Evolutionary conservation across 2,888 invertebrate species (phyloP).

Genomic region (Hyposoter didymator): DNA sequence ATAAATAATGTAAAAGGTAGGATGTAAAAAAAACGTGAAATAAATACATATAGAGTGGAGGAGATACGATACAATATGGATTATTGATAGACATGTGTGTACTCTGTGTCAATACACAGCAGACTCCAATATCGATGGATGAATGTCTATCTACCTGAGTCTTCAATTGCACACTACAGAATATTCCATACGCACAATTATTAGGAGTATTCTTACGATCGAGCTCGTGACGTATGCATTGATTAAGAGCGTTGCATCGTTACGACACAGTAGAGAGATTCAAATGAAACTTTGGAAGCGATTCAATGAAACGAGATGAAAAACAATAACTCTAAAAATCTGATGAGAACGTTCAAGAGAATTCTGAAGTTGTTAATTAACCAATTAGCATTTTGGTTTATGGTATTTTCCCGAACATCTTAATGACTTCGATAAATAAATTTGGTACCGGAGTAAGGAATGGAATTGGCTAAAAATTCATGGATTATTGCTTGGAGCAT

Average conservation of each 20-base stretch:
- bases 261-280: too few species aligned
- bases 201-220: neutral
- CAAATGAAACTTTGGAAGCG: too few species aligned
- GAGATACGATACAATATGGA: neutral
- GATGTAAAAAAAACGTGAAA: neutral
- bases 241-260: neutral
- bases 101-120: neutral
- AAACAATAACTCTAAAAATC: too few species aligned
- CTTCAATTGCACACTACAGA: neutral
- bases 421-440: too few species aligned
- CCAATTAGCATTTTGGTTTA: too few species aligned
- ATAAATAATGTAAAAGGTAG: slow-evolving; percentile 28
- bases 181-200: neutral
- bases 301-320: too few species aligned
- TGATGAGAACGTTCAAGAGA: too few species aligned
- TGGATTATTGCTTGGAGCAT: too few species aligned
- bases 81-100: neutral
- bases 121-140: neutral
- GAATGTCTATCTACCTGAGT: neutral
- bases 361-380: too few species aligned
- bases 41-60: neutral
- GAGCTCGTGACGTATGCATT: neutral
- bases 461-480: too few species aligned
- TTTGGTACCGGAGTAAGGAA: too few species aligned
- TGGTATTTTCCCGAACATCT: too few species aligned